These are phyloP conservation scores for Arctia plantaginis DNA, from an alignment of 2,888 invertebrate genomes.

Conservation along the genomic window DNA sequence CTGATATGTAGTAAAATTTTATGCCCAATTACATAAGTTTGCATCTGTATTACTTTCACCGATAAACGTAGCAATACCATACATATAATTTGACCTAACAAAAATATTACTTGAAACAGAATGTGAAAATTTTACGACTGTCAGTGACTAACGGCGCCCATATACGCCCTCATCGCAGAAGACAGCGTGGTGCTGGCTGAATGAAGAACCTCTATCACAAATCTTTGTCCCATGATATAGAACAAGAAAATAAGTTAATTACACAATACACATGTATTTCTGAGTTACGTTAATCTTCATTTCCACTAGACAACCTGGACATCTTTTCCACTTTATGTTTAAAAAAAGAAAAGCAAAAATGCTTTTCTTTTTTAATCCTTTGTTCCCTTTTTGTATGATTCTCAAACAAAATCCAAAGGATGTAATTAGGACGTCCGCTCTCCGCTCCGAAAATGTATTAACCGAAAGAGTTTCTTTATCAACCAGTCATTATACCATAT, in stretches of 20 bases:
- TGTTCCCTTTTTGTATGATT: slow-evolving; percentile 7
- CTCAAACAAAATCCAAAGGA: slow-evolving; percentile 35
- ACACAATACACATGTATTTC: too few relatives aligned
- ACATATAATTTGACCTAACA: slow-evolving; percentile 21
- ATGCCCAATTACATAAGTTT: slow-evolving; percentile 28
- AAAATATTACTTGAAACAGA: not conserved
- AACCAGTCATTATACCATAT: slow-evolving; percentile 40
- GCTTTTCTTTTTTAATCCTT: not conserved
- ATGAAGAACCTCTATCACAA: not conserved
- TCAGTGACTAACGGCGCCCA: not conserved
- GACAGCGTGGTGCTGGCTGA: not conserved
- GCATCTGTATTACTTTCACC: slow-evolving; percentile 47
- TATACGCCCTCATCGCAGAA: not conserved
- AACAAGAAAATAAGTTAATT: too few relatives aligned
- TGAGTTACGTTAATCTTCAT: not conserved
- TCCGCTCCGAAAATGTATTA: slow-evolving; percentile 25
- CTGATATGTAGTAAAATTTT: slow-evolving; percentile 27
- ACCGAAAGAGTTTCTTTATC: slow-evolving; percentile 32
- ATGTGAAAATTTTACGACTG: too few relatives aligned
- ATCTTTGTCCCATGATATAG: too few relatives aligned
- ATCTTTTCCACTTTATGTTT: not conserved
- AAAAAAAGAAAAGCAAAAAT: not conserved
- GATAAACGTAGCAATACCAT: slow-evolving; percentile 27
- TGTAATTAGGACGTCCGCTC: slow-evolving; percentile 48
- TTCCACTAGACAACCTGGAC: not conserved